phyloP scores from a whole-genome alignment of 35 echinoderm and acorn worm species.

The Lytechinus pictus region DNA sequence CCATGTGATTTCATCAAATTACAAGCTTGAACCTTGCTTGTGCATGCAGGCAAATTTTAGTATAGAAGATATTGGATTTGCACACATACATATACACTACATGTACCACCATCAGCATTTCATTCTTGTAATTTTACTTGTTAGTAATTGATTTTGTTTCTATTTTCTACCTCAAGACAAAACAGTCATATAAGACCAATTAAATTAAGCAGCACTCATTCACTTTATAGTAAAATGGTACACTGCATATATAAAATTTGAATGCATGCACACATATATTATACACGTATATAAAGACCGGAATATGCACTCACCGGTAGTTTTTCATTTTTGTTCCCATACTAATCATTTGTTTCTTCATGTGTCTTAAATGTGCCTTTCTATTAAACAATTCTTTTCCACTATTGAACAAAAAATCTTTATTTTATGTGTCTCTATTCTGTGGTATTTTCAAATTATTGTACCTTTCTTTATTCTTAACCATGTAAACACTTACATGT shows the following conservation, averaged over 20 bases:
- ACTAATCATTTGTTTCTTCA: not conserved
- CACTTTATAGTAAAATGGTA: not conserved
- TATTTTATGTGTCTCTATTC: not conserved
- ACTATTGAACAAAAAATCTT: not conserved
- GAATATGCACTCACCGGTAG: not conserved
- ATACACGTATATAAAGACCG: not conserved
- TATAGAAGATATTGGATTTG: not conserved
- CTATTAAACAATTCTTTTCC: not conserved
- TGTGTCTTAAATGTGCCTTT: not conserved
- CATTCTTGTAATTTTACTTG: too few species aligned
- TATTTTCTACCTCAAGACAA: too few species aligned
- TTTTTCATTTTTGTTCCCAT: not conserved
- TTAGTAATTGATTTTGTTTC: not conserved
- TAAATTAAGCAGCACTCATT: not conserved
- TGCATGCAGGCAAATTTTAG: not conserved
- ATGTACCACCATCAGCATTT: too few species aligned
- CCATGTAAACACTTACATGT: not conserved
- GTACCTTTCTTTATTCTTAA: not conserved
- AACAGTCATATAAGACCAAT: too few species aligned
- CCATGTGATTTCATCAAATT: too few species aligned
- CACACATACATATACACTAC: too few species aligned
- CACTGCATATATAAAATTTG: too few species aligned
- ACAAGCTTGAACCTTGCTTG: too few species aligned
- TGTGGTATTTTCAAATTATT: not conserved
- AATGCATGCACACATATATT: too few species aligned